Conservation (phyloP, 2,888 invertebrate species). For the Muschampia plurimacula region DNA sequence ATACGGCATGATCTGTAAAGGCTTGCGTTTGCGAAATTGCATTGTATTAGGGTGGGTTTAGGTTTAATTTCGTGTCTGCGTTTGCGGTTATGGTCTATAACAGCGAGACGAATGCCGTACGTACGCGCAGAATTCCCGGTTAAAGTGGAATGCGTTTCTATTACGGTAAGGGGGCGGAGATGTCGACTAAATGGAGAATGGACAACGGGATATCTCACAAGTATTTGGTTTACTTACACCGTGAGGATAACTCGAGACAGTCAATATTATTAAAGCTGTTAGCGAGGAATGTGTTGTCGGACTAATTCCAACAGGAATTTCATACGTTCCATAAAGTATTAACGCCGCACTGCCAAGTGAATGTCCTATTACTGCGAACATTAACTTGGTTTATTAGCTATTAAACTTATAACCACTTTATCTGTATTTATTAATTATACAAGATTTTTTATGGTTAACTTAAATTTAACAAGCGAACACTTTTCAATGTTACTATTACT, state of each 20-base stretch:
- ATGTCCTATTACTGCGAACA: conserved; percentile 17
- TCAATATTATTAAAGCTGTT: conserved; percentile 38
- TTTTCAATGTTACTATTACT: background rate
- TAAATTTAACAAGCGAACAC: too few relatives aligned
- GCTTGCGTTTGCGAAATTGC: background rate
- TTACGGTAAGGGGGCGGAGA: conserved; percentile 63
- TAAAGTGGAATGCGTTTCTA: conserved; percentile 67
- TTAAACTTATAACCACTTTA: conserved; percentile 2
- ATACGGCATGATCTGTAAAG: background rate
- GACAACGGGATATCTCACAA: conserved; percentile 66
- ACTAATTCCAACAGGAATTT: conserved; percentile 38
- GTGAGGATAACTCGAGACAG: conserved; percentile 31
- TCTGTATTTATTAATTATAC: background rate
- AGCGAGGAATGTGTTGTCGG: conserved; percentile 32
- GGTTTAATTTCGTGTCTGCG: background rate
- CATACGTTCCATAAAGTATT: conserved; percentile 33
- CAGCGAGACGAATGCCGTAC: conserved; percentile 55
- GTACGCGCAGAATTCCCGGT: conserved; percentile 58
- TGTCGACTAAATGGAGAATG: conserved; percentile 66
- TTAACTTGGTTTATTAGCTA: conserved; percentile 1
- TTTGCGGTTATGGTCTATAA: conserved; percentile 36
- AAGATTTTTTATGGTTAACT: background rate
- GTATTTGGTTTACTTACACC: conserved; percentile 43
- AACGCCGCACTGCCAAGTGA: conserved; percentile 17
- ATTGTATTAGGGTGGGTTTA: background rate